Base-by-base conservation (phyloP, 2,113 vertebrate species). In the Stictonetta naevosa region DNA sequence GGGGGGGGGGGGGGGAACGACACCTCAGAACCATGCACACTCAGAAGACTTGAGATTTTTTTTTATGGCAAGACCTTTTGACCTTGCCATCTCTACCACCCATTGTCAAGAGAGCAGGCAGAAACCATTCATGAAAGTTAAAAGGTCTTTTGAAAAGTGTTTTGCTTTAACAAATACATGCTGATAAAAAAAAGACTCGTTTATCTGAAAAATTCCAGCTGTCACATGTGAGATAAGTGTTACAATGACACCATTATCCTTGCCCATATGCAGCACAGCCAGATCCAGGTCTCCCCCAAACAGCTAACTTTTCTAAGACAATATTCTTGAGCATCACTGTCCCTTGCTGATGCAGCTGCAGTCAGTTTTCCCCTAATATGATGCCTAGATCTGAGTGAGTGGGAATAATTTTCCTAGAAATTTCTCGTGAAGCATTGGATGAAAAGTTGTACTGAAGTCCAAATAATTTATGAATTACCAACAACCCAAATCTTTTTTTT, bases 331-430 rank as follows among this genome's bases (percentile, higher is more conserved):
- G 31, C 25, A 42, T 59, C 34, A 42, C 4, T 69, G 3, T 52
- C 33, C 38, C 89, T 84, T 73, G 69, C 40, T 82, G 81, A 46
- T 78, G 71, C 50, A 64, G 44, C 88, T 93, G 63, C 74, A 86
- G 40, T 44, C 34, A 29, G 50, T 84, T 96, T 89, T 76, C 34
- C 50, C 18, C 34, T 81, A 73, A 38, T 56, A 86, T 77, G 67
- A 86, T 77, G 44, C 7, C 58, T 62, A 62, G 21, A 67, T 73
- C 21, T 82, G 74, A 89, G 50, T 26, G 81, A 79, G 83, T 59
- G 25, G n/a, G 74, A 87, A 33, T 69, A 36, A 38, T 84, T 95
- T 96, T 92, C 91, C 71, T 91, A 92, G 91, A 92, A 94, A 84
- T 76, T 55, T 44, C 87, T 91, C 44, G 80, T 22, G 87, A 92